Percentiles rank a stretch among this genome's conserved stretches.
phyloP scores from a whole-genome alignment of 1,140 invertebrate genomes.

The Asobara japonica region DNA sequence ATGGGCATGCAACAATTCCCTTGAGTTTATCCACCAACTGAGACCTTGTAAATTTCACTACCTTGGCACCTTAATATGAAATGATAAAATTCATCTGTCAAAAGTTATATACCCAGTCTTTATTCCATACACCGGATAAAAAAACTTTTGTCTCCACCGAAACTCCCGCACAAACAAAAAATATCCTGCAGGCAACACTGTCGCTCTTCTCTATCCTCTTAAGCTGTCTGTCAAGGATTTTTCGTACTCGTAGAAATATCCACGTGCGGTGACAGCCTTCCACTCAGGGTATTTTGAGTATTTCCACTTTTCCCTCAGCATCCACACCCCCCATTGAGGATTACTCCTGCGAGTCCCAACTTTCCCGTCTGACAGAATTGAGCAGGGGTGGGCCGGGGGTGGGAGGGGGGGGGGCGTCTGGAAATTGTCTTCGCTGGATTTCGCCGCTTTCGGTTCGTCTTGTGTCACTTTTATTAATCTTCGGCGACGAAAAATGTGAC shows the following conservation, averaged over 20 bases:
- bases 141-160: slow-evolving; percentile 11
- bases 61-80: too few species aligned
- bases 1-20: too few species aligned
- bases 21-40: too few species aligned
- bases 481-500: neutral
- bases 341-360: slow-evolving; percentile 3
- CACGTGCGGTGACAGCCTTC: slow-evolving; percentile 14
- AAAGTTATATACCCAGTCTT: neutral
- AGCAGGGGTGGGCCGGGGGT: neutral
- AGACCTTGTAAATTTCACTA: too few species aligned
- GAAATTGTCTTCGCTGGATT: neutral
- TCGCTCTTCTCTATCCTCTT: slow-evolving; percentile 12
- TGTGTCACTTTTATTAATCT: slow-evolving; percentile 9
- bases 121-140: neutral
- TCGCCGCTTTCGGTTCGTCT: neutral
- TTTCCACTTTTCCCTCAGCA: slow-evolving; percentile 4
- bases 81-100: too few species aligned
- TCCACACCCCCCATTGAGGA: neutral
- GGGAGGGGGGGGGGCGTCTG: neutral
- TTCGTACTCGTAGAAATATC: neutral
- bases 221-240: slow-evolving; percentile 22
- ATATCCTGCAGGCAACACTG: too few species aligned
- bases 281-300: slow-evolving; percentile 12
- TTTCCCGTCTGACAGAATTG: neutral
- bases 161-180: neutral